These are phyloP conservation scores for Nymphalis polychloros DNA, from an alignment of 2,888 invertebrate genomes.

Conservation along the genomic window DNA sequence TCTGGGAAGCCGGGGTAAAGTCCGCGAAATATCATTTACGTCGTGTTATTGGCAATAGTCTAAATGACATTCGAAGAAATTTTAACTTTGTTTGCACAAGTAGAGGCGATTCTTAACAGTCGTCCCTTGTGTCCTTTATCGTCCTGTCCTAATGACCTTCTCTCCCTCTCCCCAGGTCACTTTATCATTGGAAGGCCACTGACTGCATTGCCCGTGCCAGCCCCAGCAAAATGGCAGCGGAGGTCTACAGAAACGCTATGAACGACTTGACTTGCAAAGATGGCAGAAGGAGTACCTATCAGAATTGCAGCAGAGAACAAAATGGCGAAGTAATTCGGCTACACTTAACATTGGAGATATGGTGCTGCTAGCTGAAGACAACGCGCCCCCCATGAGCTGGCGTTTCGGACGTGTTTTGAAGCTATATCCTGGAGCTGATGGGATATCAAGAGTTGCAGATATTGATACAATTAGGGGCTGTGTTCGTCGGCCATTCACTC, in stretches of 20 bases:
- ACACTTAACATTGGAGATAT: constrained; percentile 10
- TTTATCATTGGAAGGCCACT: constrained; percentile 8
- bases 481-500: constrained; percentile 7
- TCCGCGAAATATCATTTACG: constrained; percentile 19
- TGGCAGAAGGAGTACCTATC: constrained; percentile 28
- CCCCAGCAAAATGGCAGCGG: neutral
- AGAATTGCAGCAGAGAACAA: constrained; percentile 6
- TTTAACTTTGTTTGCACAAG: constrained; percentile 1
- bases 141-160: neutral
- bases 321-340: constrained; percentile 2
- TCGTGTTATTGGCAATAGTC: constrained; percentile 21
- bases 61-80: constrained; percentile 25
- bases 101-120: constrained; percentile 6
- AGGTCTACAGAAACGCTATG: constrained; percentile 8
- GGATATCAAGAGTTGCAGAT: constrained; percentile 23
- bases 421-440: constrained; percentile 34
- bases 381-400: constrained; percentile 30
- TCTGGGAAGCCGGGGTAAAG: constrained; percentile 11
- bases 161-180: constrained; percentile 1
- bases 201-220: constrained; percentile 12
- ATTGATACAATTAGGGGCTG: constrained; percentile 4
- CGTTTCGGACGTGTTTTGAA: constrained; percentile 32
- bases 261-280: constrained; percentile 20
- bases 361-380: constrained; percentile 21
- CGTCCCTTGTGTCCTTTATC: constrained; percentile 8